A percentile compares a stretch with the other conserved stretches of the same genome.
Evolutionary conservation across 2,797 vertebrate genomes (phyloP).

Genomic region (Periophthalmus magnuspinnatus): DNA sequence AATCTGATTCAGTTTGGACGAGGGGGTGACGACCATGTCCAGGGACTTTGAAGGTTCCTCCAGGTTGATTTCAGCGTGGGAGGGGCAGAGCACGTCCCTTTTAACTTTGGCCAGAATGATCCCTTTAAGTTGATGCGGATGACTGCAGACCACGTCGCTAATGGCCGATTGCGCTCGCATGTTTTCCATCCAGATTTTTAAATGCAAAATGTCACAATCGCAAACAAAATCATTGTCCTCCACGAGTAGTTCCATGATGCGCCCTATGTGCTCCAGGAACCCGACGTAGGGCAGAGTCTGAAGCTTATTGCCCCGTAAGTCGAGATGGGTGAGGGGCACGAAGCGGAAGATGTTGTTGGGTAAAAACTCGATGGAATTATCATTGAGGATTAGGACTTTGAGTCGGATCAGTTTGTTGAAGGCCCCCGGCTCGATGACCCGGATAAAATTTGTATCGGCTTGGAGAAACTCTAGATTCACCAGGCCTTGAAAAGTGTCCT

Average conservation of each 20-base stretch:
- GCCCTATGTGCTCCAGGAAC: slow-evolving; percentile 95
- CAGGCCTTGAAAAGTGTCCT: slow-evolving; percentile 95
- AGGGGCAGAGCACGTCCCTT: slow-evolving; percentile 87
- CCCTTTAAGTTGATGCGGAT: slow-evolving; percentile 87
- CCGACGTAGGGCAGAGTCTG: slow-evolving; percentile 93
- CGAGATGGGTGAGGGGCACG: slow-evolving; percentile 95
- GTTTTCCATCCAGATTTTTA: slow-evolving; percentile 96
- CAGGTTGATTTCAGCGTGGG: slow-evolving; percentile 84
- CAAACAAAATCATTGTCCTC: slow-evolving; percentile 96
- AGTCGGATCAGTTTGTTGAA: slow-evolving; percentile 96
- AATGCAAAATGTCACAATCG: slow-evolving; percentile 90
- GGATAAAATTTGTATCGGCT: slow-evolving; percentile 98
- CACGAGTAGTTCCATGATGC: slow-evolving; percentile 93
- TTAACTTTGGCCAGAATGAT: slow-evolving; percentile 87
- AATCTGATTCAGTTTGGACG: slow-evolving; percentile 81
- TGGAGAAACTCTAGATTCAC: slow-evolving; percentile 97
- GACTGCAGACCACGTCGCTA: slow-evolving; percentile 89
- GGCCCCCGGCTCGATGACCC: slow-evolving; percentile 92
- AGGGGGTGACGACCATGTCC: slow-evolving; percentile 88
- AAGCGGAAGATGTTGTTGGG: slow-evolving; percentile 96
- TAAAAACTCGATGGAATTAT: slow-evolving; percentile 93
- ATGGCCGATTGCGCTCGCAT: slow-evolving; percentile 93
- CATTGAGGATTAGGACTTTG: slow-evolving; percentile 98
- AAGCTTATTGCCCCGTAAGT: slow-evolving; percentile 94
- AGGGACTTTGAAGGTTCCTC: slow-evolving; percentile 91